Evolutionary conservation across 2,797 vertebrate genomes (phyloP).

Genomic region (Lepilemur septentrionalis): DNA sequence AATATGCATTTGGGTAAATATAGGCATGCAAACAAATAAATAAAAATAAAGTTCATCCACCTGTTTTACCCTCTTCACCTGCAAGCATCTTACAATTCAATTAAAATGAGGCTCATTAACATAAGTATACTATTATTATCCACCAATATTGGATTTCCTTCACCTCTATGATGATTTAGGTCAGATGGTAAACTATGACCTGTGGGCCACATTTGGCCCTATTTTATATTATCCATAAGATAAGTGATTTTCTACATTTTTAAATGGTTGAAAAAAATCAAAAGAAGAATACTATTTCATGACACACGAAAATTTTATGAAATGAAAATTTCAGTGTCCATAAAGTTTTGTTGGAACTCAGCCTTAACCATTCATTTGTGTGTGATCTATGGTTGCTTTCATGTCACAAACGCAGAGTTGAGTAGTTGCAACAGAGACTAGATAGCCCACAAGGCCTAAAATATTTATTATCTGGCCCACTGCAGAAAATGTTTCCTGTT

Average conservation of each 20-base stretch:
- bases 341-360: not conserved
- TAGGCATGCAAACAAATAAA: not conserved
- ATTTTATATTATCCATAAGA: not conserved
- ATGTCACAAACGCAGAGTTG: not conserved
- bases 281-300: not conserved
- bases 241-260: not conserved
- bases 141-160: not conserved
- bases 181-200: not conserved
- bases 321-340: not conserved
- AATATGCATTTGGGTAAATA: not conserved
- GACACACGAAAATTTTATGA: not conserved
- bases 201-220: not conserved
- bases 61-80: not conserved
- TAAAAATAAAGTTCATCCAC: not conserved
- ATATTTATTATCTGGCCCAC: not conserved
- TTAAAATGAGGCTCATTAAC: not conserved
- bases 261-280: not conserved
- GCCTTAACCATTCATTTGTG: not conserved
- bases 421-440: not conserved
- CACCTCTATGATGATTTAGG: not conserved
- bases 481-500: not conserved
- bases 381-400: not conserved
- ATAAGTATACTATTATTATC: not conserved
- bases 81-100: not conserved
- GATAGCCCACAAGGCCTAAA: not conserved